phyloP scores from a whole-genome alignment of 2,113 vertebrate genomes.

The Erinaceus europaeus region DNA sequence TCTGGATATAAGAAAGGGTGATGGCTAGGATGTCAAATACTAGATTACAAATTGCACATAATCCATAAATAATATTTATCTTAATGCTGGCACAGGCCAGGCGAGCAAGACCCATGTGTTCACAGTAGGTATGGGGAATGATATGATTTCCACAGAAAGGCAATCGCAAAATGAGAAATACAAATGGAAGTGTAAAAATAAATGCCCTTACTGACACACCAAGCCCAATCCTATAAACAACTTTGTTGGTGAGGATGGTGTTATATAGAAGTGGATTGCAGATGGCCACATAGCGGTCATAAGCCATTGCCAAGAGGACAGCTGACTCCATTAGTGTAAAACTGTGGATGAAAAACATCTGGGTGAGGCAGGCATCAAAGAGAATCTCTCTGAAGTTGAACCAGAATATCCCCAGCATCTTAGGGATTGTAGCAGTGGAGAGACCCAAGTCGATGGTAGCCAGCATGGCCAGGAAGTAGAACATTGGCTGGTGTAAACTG shows the following conservation, averaged over 20 bases:
- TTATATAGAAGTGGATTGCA: slow-evolving; percentile 60
- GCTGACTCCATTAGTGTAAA: slow-evolving; percentile 60
- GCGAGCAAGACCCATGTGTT: slow-evolving; percentile 58
- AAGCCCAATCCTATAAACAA: slow-evolving; percentile 36
- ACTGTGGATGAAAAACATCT: slow-evolving; percentile 68
- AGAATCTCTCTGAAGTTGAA: slow-evolving; percentile 43
- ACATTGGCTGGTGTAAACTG: slow-evolving; percentile 65
- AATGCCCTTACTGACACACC: slow-evolving; percentile 18
- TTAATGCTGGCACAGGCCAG: slow-evolving; percentile 52
- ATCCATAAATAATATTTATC: slow-evolving; percentile 44
- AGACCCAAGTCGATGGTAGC: slow-evolving; percentile 58
- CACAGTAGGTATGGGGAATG: slow-evolving; percentile 59
- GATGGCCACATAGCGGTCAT: slow-evolving; percentile 69
- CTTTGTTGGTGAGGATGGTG: slow-evolving; percentile 49
- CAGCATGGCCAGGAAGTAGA: slow-evolving; percentile 62
- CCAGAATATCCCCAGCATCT: slow-evolving; percentile 65
- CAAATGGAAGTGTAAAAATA: slow-evolving; percentile 42
- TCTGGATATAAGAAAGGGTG: slow-evolving; percentile 39
- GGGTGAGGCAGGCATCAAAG: slow-evolving; percentile 49
- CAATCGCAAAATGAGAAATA: slow-evolving; percentile 53
- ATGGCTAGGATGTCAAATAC: slow-evolving; percentile 53
- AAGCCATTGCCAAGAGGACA: slow-evolving; percentile 66
- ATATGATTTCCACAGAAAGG: slow-evolving; percentile 56
- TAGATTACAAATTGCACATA: slow-evolving; percentile 42
- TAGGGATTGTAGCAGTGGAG: slow-evolving; percentile 63